Evolutionary conservation across 1,140 invertebrate genomes (phyloP), one percentile per base, ranked within the genome.

Genomic region (Luehdorfia chinensis): DNA sequence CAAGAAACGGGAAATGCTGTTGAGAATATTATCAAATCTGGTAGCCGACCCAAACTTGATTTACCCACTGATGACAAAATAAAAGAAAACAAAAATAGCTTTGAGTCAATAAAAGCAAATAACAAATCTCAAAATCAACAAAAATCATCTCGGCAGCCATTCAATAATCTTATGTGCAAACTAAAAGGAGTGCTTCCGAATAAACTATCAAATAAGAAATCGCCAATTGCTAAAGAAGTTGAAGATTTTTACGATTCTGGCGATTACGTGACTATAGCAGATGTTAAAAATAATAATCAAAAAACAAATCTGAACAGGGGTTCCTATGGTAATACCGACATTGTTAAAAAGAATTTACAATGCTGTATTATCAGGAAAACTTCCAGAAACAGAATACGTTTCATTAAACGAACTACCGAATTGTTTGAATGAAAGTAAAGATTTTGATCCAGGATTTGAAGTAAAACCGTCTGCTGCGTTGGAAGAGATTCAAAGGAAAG

Each of bases 241-340:
- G 87, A 88, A 34, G 51, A 85, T 37, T 72, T 87, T 31, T 89
- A 89, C 59, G 84, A 88, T 59, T 88, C 91, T 46, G 94, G 93
- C 62, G 94, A 95, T 81, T 95, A 95, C 84, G 94, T 95, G 5
- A 95, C 93, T 28, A 94, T 95, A 74, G 92, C 93, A 46, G 93
- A 95, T 84, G 91, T 94, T 48, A 91, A 91, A 72, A 94, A 93
- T 66, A 94, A 94, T 69, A 92, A 92, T 57, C 88, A 90, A 58
- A 87, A 93, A 89, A 48, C 70, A 16, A 73, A 67, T 47, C 33
- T 80, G 39, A 87, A 88, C 46, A 72, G 88, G 74, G 68, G 87
- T 62, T 68, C 79, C 30, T 87, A 88, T 59, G 88, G 90, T 65
- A 88, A 87, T 55, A 88, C 89, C 75, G 88, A 91, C 61, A 75